Evolutionary conservation across 2,797 vertebrate genomes (phyloP), one percentile per base, ranked within the genome.

Genomic region (Labroides dimidiatus): DNA sequence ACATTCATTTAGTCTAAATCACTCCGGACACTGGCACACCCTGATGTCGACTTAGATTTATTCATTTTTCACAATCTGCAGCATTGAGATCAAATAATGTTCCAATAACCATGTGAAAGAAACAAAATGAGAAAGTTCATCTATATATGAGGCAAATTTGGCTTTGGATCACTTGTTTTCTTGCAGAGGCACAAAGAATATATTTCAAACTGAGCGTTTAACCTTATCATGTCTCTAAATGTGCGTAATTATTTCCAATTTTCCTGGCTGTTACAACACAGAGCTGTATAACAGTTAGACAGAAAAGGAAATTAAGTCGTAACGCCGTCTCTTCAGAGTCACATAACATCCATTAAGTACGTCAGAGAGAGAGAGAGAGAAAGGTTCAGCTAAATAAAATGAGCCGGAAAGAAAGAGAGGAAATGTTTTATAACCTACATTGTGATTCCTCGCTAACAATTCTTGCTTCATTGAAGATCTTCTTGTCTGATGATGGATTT

Each of bases 341-440:
- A 66, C 48, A 19, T 47, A 50, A 10, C 17, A 20, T 55, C 50
- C 55, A 36, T 23, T 64, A 50, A 21, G n/a, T 20, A 27, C 41
- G 53, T 56, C 52, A 39, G 37, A 39, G 37, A 39, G 37, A 36
- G n/a, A 42, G 42, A 27, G 15, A 57, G 48, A 61, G 43, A 49
- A 39, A 27, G 27, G 17, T n/a, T 17, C 15, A 14, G 55, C 39
- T 3, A 21, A 37, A 42, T 21, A 54, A 45, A 50, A 43, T 17
- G 58, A 75, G 41, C 11, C 16, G 44, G n/a, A 62, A 19, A 44
- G 52, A 33, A 5, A 3, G 16, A 59, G 54, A 47, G 41, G 30
- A 47, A 55, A 61, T 39, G 48, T 59, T 66, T 75, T 4, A 66
- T 58, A 23, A 59, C 14, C 19, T 58, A 66, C 45, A 47, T 45